phyloP scores from a whole-genome alignment of 2,888 invertebrate genomes.

The Eupeodes latifasciatus region DNA sequence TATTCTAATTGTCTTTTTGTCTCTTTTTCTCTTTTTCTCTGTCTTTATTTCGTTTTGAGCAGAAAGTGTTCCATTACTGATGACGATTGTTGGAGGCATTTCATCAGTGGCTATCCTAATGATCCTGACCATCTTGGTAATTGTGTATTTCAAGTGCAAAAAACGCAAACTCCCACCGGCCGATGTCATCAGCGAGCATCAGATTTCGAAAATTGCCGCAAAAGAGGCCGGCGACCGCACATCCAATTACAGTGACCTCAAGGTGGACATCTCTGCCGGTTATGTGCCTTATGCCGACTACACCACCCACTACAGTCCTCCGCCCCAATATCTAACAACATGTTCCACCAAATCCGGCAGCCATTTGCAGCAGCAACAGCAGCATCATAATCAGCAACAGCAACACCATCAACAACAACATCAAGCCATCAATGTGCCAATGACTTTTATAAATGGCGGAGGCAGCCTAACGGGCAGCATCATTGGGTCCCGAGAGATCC shows the following conservation, averaged over 20 bases:
- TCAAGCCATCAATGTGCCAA: slow-evolving; percentile 80
- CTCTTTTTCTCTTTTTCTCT: slow-evolving; percentile 1
- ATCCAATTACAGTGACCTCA: slow-evolving; percentile 96
- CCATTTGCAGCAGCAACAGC: slow-evolving; percentile 78
- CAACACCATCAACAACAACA: slow-evolving; percentile 70
- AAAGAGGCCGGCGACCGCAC: slow-evolving; percentile 90
- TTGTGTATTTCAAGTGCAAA: slow-evolving; percentile 89
- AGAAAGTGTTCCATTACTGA: slow-evolving; percentile 91
- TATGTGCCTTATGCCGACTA: slow-evolving; percentile 92
- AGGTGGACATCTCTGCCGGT: slow-evolving; percentile 92
- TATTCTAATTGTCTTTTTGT: slow-evolving; percentile 14
- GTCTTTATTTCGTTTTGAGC: slow-evolving; percentile 79
- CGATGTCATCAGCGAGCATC: slow-evolving; percentile 84
- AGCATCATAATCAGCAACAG: slow-evolving; percentile 70
- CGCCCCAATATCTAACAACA: slow-evolving; percentile 85
- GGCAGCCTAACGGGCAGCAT: slow-evolving; percentile 83
- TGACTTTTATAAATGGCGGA: slow-evolving; percentile 81
- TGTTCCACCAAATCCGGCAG: slow-evolving; percentile 83
- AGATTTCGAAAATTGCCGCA: slow-evolving; percentile 85
- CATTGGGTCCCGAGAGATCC: slow-evolving; percentile 82
- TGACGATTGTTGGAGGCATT: slow-evolving; percentile 92
- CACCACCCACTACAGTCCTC: slow-evolving; percentile 94
- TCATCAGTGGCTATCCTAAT: slow-evolving; percentile 93
- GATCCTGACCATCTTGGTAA: slow-evolving; percentile 91
- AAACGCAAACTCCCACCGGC: slow-evolving; percentile 83